Conservation (phyloP, 2,113 vertebrate species). For the Platanista minor region DNA sequence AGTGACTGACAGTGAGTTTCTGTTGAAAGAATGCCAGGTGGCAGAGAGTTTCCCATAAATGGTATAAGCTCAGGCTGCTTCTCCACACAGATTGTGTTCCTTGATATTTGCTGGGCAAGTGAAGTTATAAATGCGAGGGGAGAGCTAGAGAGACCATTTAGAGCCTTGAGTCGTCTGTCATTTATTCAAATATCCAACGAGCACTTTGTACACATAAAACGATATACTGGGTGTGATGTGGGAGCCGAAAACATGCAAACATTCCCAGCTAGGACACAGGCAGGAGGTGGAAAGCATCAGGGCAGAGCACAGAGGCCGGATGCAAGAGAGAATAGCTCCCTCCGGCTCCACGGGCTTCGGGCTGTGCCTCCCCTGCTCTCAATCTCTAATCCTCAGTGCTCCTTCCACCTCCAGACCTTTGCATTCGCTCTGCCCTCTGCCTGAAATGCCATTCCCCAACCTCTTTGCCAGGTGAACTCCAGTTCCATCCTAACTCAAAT, state of each 20-base stretch:
- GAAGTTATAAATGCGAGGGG: neutral
- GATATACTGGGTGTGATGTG: neutral
- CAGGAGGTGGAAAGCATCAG: neutral
- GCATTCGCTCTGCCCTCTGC: neutral
- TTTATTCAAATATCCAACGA: neutral
- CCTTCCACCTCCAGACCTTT: neutral
- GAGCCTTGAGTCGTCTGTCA: neutral
- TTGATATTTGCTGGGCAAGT: neutral
- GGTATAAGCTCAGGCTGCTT: neutral
- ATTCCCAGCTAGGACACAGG: neutral
- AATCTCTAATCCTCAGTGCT: neutral
- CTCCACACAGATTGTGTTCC: neutral
- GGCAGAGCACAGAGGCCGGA: neutral
- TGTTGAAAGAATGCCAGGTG: neutral
- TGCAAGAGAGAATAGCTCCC: neutral
- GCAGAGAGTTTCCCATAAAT: neutral
- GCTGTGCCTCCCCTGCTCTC: too few relatives aligned
- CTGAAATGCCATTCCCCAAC: neutral
- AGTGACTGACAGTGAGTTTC: neutral
- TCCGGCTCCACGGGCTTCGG: fast-evolving
- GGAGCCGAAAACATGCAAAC: neutral
- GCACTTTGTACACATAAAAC: neutral
- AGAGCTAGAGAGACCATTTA: neutral
- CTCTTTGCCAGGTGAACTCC: neutral
- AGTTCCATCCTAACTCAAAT: neutral